Base-by-base conservation (phyloP, 2,888 invertebrate genomes). In the Caenorhabditis sp. region DNA sequence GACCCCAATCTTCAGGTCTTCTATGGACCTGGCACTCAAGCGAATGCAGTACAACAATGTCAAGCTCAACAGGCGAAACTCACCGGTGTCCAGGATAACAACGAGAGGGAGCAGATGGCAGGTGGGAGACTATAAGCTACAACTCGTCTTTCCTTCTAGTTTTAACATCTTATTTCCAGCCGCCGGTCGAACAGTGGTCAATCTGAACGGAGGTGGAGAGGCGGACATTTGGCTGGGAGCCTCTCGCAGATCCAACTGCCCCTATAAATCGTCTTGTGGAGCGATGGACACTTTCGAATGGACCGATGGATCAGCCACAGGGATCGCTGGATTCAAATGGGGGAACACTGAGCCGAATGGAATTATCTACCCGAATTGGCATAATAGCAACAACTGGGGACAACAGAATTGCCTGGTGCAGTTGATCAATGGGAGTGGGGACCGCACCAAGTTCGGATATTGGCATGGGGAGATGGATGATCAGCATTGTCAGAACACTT, bases 261-360 rank as follows among this genome's bases (percentile, higher is more conserved):
- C 64, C 0, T 3, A 3, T 5, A 19, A 1, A 41, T 14, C n/a
- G 0, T 8, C 28, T 0, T 74, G 74, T 12, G 16, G 28, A 0
- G 26, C 54, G 1, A 5, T 28, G 4, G 24, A 64, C 19, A 51
- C 63, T 5, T 74, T 74, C 63, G 8, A 56, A 41, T 74, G 74
- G 74, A 74, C 74, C 1, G 74, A 74, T 22, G 56, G 56, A 14
- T 14, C 16, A 8, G 64, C 74, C 1, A 74, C 63, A 14, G 74
- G 74, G 7, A 64, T 26, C 2, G 64, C 14, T 22, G 74, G 74
- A 26, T 64, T 64, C 49, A 19, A 10, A 16, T 64, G n/a, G n/a
- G 28, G n/a, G 49, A 8, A 19, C 2, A 28, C 16, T 49, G 47
- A 64, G 28, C 61, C 61, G 28, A 28, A 72, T 59, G 26, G 26